A percentile compares a stretch with the other conserved stretches of the same genome.
Conservation (phyloP, 2,888 invertebrate genomes). For the Rhabditoides inermis region DNA sequence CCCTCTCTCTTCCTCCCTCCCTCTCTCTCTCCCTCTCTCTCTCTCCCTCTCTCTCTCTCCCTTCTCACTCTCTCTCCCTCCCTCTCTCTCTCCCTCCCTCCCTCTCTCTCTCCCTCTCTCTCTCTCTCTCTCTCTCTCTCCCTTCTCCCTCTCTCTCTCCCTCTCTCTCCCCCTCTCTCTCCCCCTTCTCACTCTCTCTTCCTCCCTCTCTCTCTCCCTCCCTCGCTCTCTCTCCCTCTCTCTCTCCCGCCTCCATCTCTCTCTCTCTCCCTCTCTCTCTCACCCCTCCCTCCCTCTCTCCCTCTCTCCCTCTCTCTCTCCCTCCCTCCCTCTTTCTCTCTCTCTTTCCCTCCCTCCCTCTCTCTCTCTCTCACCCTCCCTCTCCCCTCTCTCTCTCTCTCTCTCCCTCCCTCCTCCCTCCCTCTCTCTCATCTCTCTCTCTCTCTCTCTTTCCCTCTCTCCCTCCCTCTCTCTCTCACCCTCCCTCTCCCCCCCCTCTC, state of each 20-base stretch:
- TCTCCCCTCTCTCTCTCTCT: background rate
- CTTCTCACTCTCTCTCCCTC: background rate
- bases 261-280: background rate
- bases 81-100: background rate
- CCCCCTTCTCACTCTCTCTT: constrained; percentile 4
- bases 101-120: background rate
- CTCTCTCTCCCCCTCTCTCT: too few relatives aligned
- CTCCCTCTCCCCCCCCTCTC: background rate
- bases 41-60: background rate
- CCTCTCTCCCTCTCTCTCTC: background rate
- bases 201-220: background rate
- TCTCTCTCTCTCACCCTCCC: background rate
- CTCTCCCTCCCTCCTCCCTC: background rate
- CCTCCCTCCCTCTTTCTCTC: background rate
- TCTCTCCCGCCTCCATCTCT: background rate
- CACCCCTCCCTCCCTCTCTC: background rate
- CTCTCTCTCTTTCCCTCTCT: background rate
- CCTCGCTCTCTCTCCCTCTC: background rate
- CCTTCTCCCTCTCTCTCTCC: background rate
- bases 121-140: background rate
- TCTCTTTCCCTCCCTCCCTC: background rate
- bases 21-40: background rate
- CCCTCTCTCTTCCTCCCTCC: too few relatives aligned
- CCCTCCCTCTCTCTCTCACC: background rate
- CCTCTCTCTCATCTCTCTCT: background rate